Percentiles rank a stretch among this genome's conserved stretches.
Evolutionary conservation across 1,140 invertebrate species (phyloP).

Genomic region (Plectrocnemia conspersa): DNA sequence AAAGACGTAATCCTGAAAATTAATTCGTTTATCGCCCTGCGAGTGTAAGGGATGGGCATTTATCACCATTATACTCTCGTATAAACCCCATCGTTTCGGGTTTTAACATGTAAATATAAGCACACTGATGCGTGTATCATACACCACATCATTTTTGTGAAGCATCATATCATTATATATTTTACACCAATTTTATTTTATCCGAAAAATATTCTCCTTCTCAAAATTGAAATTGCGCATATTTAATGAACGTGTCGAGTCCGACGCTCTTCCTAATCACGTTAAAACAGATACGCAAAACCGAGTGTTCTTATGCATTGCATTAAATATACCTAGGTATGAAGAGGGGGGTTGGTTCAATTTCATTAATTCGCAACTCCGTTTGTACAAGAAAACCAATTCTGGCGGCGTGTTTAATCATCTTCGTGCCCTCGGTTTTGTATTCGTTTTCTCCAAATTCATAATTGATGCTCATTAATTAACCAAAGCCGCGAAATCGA

Average conservation of each 20-base stretch:
- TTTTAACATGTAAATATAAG: too few species aligned
- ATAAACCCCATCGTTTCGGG: conserved; percentile 27
- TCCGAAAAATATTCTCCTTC: too few species aligned
- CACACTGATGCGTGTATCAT: too few species aligned
- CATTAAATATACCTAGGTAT: too few species aligned
- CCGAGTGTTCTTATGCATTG: too few species aligned
- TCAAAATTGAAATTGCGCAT: too few species aligned
- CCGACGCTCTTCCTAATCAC: conserved; percentile 21
- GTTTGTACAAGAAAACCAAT: conserved; percentile 22
- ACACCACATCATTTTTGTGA: too few species aligned
- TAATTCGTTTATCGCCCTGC: conserved; percentile 35
- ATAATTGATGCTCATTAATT: conserved; percentile 35
- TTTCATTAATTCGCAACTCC: conserved; percentile 24
- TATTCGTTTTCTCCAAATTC: conserved; percentile 32
- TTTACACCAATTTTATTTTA: too few species aligned
- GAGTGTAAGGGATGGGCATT: conserved; percentile 33
- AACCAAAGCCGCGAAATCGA: conserved; percentile 27
- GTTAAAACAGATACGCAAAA: conserved; percentile 13
- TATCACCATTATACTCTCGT: conserved; percentile 35
- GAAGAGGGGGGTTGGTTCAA: neutral
- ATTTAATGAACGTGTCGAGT: too few species aligned
- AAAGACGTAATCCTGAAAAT: conserved; percentile 37
- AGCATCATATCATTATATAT: too few species aligned
- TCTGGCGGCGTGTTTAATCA: conserved; percentile 29
- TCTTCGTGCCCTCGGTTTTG: conserved; percentile 21